Evolutionary conservation across 2,113 vertebrate species (phyloP).

Genomic region (Mesocricetus auratus): DNA sequence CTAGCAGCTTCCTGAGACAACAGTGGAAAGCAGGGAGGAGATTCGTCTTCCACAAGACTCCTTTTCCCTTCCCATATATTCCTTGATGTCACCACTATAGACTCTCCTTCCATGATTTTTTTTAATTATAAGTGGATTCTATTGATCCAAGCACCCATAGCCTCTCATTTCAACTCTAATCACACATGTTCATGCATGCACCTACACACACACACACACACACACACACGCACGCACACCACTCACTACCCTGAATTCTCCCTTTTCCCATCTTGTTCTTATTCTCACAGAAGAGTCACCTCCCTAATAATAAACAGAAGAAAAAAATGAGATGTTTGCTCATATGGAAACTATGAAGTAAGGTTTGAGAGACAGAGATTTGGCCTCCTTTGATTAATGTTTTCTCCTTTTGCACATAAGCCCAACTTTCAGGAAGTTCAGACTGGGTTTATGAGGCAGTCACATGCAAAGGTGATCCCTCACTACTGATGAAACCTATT

Average conservation of each 20-base stretch:
- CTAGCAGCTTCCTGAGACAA: background rate
- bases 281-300: background rate
- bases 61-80: background rate
- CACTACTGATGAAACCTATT: background rate
- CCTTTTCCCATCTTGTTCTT: background rate
- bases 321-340: background rate
- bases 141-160: background rate
- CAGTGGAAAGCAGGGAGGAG: fast-evolving
- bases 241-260: background rate
- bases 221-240: background rate
- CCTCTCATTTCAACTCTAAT: background rate
- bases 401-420: slow-evolving; percentile 51
- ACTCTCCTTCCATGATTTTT: background rate
- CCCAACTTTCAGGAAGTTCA: background rate
- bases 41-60: background rate
- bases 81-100: background rate
- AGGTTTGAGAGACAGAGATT: background rate
- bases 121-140: background rate
- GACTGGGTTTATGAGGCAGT: background rate
- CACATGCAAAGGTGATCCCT: background rate
- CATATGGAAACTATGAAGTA: slow-evolving; percentile 63
- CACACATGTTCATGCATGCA: too few species aligned
- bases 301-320: background rate
- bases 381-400: slow-evolving; percentile 52
- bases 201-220: background rate